These are phyloP conservation scores for Trachythela sp. DNA, from an alignment of 64 coral and sea anemone genomes.

Conservation along the genomic window DNA sequence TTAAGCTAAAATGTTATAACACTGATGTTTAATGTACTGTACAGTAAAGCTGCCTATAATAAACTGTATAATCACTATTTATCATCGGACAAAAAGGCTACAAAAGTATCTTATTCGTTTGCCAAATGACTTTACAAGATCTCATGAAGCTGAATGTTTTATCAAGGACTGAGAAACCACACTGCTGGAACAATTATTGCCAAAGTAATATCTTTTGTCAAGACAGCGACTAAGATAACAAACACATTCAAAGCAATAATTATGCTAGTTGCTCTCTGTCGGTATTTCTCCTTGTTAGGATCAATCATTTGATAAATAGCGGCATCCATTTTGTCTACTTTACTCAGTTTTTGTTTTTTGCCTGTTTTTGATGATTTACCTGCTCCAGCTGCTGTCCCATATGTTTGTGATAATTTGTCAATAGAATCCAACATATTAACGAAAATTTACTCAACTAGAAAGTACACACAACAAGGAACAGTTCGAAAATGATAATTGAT, in stretches of 20 bases:
- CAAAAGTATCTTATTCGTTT: too few species aligned
- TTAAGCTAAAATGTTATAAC: too few species aligned
- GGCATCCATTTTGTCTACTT: slow-evolving; percentile 19
- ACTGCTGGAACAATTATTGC: slow-evolving; percentile 14
- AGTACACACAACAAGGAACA: background rate
- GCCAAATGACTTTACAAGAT: too few species aligned
- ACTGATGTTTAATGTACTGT: too few species aligned
- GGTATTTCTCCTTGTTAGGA: slow-evolving; percentile 2
- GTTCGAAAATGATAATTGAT: background rate
- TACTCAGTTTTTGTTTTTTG: background rate
- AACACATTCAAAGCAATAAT: background rate
- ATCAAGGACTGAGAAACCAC: slow-evolving; percentile 16
- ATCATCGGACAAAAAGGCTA: too few species aligned
- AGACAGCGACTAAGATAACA: slow-evolving; percentile 1
- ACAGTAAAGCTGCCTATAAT: too few species aligned
- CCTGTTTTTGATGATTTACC: background rate
- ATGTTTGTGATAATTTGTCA: background rate
- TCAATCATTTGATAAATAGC: slow-evolving; percentile 15
- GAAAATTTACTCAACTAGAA: background rate
- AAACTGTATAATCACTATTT: too few species aligned
- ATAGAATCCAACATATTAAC: slow-evolving; percentile 23
- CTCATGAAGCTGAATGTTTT: background rate
- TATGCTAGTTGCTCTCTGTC: background rate
- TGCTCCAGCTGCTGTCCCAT: background rate
- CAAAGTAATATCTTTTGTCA: slow-evolving; percentile 13